Conservation (phyloP, 1,140 invertebrate species). For the Cherax destructor region DNA sequence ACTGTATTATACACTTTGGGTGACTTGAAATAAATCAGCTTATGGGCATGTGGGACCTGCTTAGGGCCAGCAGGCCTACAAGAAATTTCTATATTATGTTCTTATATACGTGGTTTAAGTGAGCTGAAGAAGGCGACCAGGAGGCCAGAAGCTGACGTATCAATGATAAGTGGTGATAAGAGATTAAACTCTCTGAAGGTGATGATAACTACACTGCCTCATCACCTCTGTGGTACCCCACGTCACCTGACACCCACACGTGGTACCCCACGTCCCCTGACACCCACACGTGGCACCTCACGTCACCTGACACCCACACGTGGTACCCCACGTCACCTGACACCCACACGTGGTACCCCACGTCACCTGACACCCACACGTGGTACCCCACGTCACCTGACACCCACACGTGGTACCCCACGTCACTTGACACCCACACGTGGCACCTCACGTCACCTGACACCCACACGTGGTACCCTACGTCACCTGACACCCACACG, state of each 20-base stretch:
- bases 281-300: neutral
- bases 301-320: too few species aligned
- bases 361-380: too few species aligned
- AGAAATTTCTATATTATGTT: too few species aligned
- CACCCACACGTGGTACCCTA: too few species aligned
- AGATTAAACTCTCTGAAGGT: conserved; percentile 33
- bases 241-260: conserved; percentile 7
- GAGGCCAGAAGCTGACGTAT: neutral
- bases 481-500: too few species aligned
- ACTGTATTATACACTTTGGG: too few species aligned
- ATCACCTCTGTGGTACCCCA: conserved; percentile 9
- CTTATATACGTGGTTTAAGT: too few species aligned
- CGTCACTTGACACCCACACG: neutral
- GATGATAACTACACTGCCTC: conserved; percentile 48
- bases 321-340: neutral
- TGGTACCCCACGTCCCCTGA: neutral
- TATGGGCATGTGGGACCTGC: too few species aligned
- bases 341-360: neutral
- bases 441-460: neutral
- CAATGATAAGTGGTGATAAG: conserved; percentile 19
- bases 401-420: neutral
- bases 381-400: too few species aligned
- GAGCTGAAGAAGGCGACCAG: too few species aligned
- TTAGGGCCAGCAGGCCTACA: too few species aligned
- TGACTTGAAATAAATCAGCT: too few species aligned